Evolutionary conservation across 2,888 invertebrate species (phyloP).

Genomic region (Amphipoea oculea): DNA sequence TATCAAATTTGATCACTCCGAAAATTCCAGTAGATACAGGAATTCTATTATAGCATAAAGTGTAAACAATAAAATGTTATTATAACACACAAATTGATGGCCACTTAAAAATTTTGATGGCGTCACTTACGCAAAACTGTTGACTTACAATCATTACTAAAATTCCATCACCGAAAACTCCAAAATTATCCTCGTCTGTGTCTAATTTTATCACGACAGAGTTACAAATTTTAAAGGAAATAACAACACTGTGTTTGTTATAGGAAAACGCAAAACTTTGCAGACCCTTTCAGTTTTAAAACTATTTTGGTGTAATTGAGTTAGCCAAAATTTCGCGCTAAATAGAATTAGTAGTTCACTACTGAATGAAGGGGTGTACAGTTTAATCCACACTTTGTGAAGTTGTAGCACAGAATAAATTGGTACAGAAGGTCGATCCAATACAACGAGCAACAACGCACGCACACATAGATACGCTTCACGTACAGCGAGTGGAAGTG

Average conservation of each 20-base stretch:
- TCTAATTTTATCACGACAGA: slow-evolving; percentile 23
- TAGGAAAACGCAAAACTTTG: slow-evolving; percentile 36
- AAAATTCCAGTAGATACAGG: too few relatives aligned
- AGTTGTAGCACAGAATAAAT: slow-evolving; percentile 16
- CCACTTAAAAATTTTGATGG: slow-evolving; percentile 36
- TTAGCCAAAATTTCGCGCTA: slow-evolving; percentile 66
- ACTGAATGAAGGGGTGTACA: slow-evolving; percentile 46
- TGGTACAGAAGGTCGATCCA: background rate
- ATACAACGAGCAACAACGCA: background rate
- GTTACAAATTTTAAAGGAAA: slow-evolving; percentile 17
- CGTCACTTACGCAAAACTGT: slow-evolving; percentile 11
- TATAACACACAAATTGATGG: background rate
- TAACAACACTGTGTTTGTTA: slow-evolving; percentile 30
- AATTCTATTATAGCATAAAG: too few relatives aligned
- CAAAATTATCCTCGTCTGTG: slow-evolving; percentile 13
- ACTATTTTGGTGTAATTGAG: slow-evolving; percentile 73
- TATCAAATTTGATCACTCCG: too few relatives aligned
- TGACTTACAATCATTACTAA: slow-evolving; percentile 16
- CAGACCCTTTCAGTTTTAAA: slow-evolving; percentile 69
- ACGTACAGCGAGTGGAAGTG: too few relatives aligned
- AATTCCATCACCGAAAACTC: slow-evolving; percentile 14
- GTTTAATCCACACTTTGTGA: slow-evolving; percentile 61
- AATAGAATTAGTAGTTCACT: slow-evolving; percentile 54
- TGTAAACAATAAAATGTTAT: background rate
- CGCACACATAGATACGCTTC: too few relatives aligned